A percentile compares a stretch with the other conserved stretches of the same genome.
Conservation (phyloP, 2,888 invertebrate genomes). For the Mycalesis mineus region DNA sequence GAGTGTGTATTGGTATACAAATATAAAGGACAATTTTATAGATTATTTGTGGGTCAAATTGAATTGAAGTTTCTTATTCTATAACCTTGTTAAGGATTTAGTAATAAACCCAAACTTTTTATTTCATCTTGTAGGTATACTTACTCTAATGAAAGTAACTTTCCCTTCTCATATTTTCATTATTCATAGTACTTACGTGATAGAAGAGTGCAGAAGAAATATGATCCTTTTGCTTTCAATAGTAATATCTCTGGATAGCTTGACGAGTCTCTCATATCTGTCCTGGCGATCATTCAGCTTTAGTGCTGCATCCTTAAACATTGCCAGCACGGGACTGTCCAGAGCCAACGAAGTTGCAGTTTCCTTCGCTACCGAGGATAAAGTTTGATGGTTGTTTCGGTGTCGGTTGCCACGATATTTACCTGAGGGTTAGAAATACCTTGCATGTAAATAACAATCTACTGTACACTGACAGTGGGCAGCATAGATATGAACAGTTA, state of each 20-base stretch:
- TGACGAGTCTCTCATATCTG: conserved; percentile 88
- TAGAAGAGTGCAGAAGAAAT: conserved; percentile 87
- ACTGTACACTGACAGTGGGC: neutral
- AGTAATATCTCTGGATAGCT: conserved; percentile 89
- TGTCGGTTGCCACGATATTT: conserved; percentile 43
- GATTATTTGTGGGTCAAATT: no score
- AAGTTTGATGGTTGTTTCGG: conserved; percentile 43
- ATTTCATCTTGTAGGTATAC: neutral
- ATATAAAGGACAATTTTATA: no score
- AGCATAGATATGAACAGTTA: neutral
- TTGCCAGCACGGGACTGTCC: conserved; percentile 75
- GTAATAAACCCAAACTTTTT: no score
- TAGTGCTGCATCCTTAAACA: conserved; percentile 80
- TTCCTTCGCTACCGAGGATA: conserved; percentile 54
- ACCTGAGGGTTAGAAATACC: conserved; percentile 26
- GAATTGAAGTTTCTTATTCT: no score
- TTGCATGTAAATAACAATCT: neutral
- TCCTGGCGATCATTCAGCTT: conserved; percentile 89
- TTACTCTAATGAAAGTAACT: no score
- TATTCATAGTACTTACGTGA: conserved; percentile 57
- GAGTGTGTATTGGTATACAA: no score
- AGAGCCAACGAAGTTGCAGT: conserved; percentile 47
- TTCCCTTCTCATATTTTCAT: neutral
- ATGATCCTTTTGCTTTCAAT: conserved; percentile 95
- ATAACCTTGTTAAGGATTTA: no score